These are phyloP conservation scores for Tupiocoris notatus DNA, from an alignment of 2,888 invertebrate species.

Conservation along the genomic window DNA sequence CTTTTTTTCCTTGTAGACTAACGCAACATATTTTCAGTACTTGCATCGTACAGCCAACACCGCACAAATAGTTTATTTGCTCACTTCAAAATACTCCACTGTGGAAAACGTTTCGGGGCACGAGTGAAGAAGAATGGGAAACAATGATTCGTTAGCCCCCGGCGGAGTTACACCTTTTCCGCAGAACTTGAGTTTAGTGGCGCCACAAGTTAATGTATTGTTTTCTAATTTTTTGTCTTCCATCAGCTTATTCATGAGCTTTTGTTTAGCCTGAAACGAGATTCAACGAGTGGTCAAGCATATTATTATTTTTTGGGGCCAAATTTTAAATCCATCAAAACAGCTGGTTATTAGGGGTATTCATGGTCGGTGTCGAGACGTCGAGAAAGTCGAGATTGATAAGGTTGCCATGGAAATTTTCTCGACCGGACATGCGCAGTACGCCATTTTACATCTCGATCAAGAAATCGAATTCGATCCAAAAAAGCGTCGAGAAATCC, in stretches of 20 bases:
- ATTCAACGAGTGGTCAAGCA: neutral
- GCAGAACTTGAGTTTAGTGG: constrained; percentile 64
- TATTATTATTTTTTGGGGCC: too few relatives aligned
- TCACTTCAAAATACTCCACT: constrained; percentile 77
- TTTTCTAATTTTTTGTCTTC: constrained; percentile 54
- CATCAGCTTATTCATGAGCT: constrained; percentile 64
- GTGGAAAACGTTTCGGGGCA: constrained; percentile 85
- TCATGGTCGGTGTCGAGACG: too few relatives aligned
- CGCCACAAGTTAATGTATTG: constrained; percentile 54
- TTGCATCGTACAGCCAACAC: neutral
- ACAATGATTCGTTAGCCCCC: constrained; percentile 60
- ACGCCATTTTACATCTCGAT: too few relatives aligned
- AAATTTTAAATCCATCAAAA: too few relatives aligned
- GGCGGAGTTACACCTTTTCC: constrained; percentile 63
- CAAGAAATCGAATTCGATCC: too few relatives aligned
- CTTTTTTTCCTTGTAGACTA: too few relatives aligned
- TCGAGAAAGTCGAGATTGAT: too few relatives aligned
- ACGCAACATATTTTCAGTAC: too few relatives aligned
- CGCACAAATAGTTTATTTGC: neutral
- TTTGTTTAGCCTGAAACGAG: constrained; percentile 64
- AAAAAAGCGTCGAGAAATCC: too few relatives aligned
- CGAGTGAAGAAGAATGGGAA: constrained; percentile 74
- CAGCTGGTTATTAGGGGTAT: too few relatives aligned
- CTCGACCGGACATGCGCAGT: too few relatives aligned
- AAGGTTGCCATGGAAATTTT: too few relatives aligned